A percentile compares a stretch with the other conserved stretches of the same genome.
phyloP scores from a whole-genome alignment of 2,797 vertebrate species.

The Sebastes paucispinis region DNA sequence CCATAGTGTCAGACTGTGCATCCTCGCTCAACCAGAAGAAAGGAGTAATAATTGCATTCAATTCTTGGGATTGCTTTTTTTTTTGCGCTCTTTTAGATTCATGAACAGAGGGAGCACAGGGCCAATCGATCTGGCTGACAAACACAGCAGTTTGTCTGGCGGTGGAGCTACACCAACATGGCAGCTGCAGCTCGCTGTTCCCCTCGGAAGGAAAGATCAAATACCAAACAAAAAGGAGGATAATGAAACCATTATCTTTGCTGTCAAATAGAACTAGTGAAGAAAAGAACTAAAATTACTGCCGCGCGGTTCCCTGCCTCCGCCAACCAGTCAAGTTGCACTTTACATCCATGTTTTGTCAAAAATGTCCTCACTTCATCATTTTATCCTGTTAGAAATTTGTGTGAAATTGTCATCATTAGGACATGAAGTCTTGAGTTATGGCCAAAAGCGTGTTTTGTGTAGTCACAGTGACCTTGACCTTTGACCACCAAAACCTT shows the following conservation, averaged over 20 bases:
- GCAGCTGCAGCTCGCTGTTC: background rate
- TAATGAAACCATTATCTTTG: background rate
- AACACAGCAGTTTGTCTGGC: background rate
- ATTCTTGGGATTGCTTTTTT: background rate
- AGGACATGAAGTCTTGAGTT: too few relatives aligned
- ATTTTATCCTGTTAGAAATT: too few relatives aligned
- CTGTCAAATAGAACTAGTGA: background rate
- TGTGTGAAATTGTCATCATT: too few relatives aligned
- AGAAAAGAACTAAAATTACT: background rate
- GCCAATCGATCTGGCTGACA: background rate
- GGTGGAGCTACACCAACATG: background rate
- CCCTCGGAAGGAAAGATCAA: background rate
- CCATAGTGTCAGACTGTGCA: background rate
- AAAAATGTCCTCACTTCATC: too few relatives aligned
- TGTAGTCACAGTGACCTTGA: too few relatives aligned
- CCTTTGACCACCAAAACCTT: too few relatives aligned
- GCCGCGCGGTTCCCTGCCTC: too few relatives aligned
- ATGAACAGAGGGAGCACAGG: background rate
- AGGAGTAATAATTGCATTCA: background rate
- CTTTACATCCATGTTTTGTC: too few relatives aligned
- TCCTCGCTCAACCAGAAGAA: background rate
- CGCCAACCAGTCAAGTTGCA: too few relatives aligned
- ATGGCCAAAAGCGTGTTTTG: too few relatives aligned
- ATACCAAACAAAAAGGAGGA: background rate
- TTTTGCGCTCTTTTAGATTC: background rate